Percentiles rank a stretch among this genome's conserved stretches.
Conservation (phyloP, 2,113 vertebrate genomes). For the Taxidea taxus region DNA sequence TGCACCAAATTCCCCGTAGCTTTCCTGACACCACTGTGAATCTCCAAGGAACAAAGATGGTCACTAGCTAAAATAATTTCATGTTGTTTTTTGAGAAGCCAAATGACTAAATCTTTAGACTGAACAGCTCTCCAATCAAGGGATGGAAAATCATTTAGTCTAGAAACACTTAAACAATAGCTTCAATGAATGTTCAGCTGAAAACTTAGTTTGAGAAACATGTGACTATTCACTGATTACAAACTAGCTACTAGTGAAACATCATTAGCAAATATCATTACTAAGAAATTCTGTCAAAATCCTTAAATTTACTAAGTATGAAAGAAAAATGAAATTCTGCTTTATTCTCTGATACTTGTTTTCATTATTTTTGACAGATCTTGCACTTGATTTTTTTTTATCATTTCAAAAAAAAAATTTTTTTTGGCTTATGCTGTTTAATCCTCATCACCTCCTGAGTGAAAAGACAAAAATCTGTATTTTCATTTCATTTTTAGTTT, state of each 20-base stretch:
- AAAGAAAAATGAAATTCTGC: neutral
- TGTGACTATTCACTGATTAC: neutral
- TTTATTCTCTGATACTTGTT: neutral
- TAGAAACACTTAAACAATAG: neutral
- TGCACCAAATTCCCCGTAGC: rapidly evolving
- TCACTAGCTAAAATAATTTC: neutral
- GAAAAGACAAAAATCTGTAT: neutral
- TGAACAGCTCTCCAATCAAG: neutral
- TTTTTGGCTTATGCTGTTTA: neutral
- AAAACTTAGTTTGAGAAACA: neutral
- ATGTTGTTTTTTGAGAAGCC: neutral
- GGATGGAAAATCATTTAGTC: neutral
- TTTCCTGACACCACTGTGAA: neutral
- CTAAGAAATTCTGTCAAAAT: neutral
- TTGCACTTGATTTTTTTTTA: neutral
- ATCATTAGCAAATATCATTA: neutral
- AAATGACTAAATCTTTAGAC: neutral
- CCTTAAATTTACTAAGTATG: neutral
- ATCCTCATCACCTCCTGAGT: neutral
- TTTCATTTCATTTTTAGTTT: neutral
- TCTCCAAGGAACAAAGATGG: neutral
- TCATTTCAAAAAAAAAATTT: neutral
- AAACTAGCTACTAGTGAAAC: neutral
- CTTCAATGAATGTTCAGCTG: neutral
- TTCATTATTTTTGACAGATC: neutral